These are phyloP conservation scores for Phainopepla nitens DNA, from an alignment of 2,113 vertebrate genomes.

Conservation along the genomic window DNA sequence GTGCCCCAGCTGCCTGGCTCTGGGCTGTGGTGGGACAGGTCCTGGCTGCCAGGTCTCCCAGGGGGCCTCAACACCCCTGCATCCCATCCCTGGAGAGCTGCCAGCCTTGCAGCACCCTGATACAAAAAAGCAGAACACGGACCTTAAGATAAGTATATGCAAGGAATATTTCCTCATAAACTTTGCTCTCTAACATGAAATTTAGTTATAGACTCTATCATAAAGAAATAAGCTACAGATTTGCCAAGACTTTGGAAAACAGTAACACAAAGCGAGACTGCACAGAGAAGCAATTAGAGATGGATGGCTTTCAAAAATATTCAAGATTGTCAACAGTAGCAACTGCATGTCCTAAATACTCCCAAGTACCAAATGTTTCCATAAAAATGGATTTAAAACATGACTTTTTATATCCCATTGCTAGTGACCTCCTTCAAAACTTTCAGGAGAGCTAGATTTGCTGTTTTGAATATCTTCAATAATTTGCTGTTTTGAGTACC, in stretches of 20 bases:
- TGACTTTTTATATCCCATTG: not conserved
- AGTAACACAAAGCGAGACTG: not conserved
- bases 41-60: not conserved
- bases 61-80: fast-evolving
- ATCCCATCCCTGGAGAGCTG: fast-evolving
- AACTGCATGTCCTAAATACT: not conserved
- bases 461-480: not conserved
- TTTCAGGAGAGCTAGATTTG: not conserved
- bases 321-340: not conserved
- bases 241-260: not conserved
- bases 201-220: not conserved
- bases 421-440: not conserved
- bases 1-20: not conserved
- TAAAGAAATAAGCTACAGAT: not conserved
- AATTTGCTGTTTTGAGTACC: not conserved
- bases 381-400: not conserved
- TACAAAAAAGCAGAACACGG: not conserved
- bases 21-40: not conserved
- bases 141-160: not conserved
- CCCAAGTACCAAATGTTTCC: not conserved
- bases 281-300: not conserved
- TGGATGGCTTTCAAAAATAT: not conserved
- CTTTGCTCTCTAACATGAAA: not conserved
- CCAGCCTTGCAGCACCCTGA: fast-evolving
- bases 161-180: not conserved